Conservation (phyloP, 35 echinoderm and acorn worm species). For the Apostichopus californicus region DNA sequence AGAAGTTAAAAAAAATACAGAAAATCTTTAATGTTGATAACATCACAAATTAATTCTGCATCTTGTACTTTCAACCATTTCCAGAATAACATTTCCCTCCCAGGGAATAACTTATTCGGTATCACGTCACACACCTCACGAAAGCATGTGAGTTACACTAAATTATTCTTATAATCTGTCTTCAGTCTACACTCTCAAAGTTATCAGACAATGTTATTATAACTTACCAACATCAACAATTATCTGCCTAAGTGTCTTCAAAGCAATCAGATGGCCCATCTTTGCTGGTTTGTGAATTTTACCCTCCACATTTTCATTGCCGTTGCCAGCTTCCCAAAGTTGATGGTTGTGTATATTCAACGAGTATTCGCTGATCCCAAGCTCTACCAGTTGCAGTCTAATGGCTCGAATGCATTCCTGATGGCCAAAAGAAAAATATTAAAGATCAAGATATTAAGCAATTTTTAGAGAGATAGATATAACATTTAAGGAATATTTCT, state of each 20-base stretch:
- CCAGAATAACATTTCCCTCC: no score
- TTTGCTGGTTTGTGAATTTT: constrained; percentile 20
- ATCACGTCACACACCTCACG: no score
- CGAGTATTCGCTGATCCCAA: constrained; percentile 81
- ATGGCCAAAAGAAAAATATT: background rate
- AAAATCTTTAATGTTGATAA: background rate
- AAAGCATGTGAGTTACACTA: no score
- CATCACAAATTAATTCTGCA: background rate
- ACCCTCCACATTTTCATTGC: background rate
- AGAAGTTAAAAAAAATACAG: no score
- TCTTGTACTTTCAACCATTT: background rate
- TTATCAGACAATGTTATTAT: no score
- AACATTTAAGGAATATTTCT: no score
- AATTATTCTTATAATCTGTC: no score
- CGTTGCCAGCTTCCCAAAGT: constrained; percentile 35
- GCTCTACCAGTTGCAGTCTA: constrained; percentile 68
- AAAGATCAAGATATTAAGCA: no score
- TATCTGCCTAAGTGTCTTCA: constrained; percentile 74
- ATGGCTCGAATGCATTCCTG: constrained; percentile 67
- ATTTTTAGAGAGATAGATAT: no score
- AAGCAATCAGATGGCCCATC: constrained; percentile 48
- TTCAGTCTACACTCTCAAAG: no score
- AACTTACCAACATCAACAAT: constrained; percentile 79
- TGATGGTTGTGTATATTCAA: constrained; percentile 33
- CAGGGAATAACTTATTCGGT: no score